These are phyloP conservation scores for Ctenochaetus hawaiiensis DNA, from an alignment of 2,797 vertebrate species.

Conservation along the genomic window DNA sequence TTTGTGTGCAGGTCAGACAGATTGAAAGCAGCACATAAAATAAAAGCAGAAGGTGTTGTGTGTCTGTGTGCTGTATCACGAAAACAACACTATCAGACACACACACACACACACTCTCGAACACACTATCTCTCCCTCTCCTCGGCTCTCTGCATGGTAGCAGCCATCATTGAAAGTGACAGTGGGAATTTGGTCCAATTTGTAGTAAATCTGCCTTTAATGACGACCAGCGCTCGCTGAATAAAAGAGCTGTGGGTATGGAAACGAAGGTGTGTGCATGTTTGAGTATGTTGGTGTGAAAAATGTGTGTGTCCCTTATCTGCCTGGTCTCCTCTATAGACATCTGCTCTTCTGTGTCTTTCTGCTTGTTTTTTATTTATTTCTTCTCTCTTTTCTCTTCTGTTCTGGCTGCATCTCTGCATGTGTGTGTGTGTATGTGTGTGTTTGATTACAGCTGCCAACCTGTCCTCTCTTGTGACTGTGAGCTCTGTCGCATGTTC, in stretches of 20 bases:
- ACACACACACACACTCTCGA: conserved; percentile 16
- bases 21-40: conserved; percentile 27
- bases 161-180: conserved; percentile 97
- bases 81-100: conserved; percentile 29
- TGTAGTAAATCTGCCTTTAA: conserved; percentile 97
- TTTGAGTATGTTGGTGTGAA: background rate
- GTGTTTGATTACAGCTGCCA: conserved; percentile 86
- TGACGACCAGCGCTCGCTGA: conserved; percentile 84
- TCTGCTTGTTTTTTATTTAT: conserved; percentile 30
- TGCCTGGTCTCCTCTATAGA: conserved; percentile 16
- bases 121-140: conserved; percentile 65
- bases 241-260: conserved; percentile 92
- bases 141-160: conserved; percentile 79
- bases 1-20: background rate
- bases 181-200: conserved; percentile 97
- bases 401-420: conserved; percentile 56
- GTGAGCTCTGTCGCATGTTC: conserved; percentile 54
- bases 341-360: conserved; percentile 39
- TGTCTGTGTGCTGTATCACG: conserved; percentile 34
- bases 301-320: conserved; percentile 11
- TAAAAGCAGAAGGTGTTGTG: background rate
- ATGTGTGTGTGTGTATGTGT: conserved; percentile 58
- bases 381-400: conserved; percentile 15
- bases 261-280: conserved; percentile 65
- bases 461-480: conserved; percentile 60